Evolutionary conservation across 35 echinoderm and acorn worm genomes (phyloP), one percentile per base, ranked within the genome.

Genomic region (Eucidaris tribuloides): DNA sequence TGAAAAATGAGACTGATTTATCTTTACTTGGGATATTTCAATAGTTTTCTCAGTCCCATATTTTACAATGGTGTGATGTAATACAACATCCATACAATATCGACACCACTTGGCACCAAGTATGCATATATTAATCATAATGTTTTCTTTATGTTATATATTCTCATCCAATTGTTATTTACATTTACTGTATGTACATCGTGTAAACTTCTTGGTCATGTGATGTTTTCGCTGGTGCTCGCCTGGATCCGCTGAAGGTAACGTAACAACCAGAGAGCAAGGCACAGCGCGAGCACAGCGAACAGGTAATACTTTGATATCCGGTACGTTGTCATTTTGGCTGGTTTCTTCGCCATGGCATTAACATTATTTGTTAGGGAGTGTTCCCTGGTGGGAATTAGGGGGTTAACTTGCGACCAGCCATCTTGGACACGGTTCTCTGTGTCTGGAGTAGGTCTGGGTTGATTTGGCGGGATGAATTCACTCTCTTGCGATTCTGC

Each of bases 321-420:
- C 24, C n/a, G 68, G 37, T 44, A 74, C 25, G 68, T 74, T n/a
- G 68, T 71, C 32, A 40, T 38, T 3, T n/a, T 74, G 7, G 37
- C 68, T 25, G 44, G 33, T 74, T 74, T 74, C 37, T 40, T 40
- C 34, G 68, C 68, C 68, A 74, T 74, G 9, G 9, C 48, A 52
- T n/a, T 52, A 52, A n/a, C 9, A 9, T 9, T 52, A 9, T 9
- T 11, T n/a, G 48, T n/a, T n/a, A n/a, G 9, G 9, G 9, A 17
- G 15, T 74, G 40, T 74, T 74, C 68, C 24, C 30, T 7, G 33
- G 9, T 27, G 24, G 68, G 7, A 11, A n/a, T 9, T 52, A 11
- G 48, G 9, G 9, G 9, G 9, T 52, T 9, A 52, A 11, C 9
- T 52, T 52, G 48, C 48, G n/a, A n/a, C 48, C n/a, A 11, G 9